Evolutionary conservation across 2,113 vertebrate species (phyloP), one percentile per base, ranked within the genome.

Genomic region (Cyanistes caeruleus): DNA sequence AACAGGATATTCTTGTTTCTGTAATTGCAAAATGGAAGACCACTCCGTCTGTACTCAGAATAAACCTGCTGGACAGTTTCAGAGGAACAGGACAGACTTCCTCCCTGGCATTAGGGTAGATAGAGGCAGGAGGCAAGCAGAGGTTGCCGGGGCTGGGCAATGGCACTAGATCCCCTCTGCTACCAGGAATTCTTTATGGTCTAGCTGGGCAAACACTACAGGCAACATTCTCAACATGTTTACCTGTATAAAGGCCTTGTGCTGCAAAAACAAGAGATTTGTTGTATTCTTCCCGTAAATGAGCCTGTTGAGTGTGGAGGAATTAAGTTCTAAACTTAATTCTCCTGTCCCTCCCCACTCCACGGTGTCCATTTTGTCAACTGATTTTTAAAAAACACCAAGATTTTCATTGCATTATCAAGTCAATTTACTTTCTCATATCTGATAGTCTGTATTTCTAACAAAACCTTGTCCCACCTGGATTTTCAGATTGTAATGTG

Each of bases 141-240:
- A 92, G 30, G 44, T 84, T 62, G 2, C 22, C 0, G 2, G 65
- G 27, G 41, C 82, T 64, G 43, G 87, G 65, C 79, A 93, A 59
- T 78, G 80, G 68, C 89, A 83, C 39, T 55, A 77, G 44, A 70
- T 91, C 33, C 60, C 87, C 70, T 88, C 41, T 48, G 46, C 53
- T 96, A 88, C 94, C 79, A 97, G 80, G 84, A 89, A 96, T 98
- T 96, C 93, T 97, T 97, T 97, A 97, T 97, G 95, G 94, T 96
- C 90, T 95, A 96, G 90, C 92, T 95, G 96, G 84, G 94, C 97
- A 98, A 98, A 98, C 95, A 97, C 92, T 97, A 97, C 94, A 93
- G 94, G 97, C 93, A 97, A 96, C 97, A 97, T 98, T 98, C 97
- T 98, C 97, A 93, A 96, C 96, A 48, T 98, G 97, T 97, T 98